Conservation (phyloP, 2,797 vertebrate species). For the Sylvia borin region DNA sequence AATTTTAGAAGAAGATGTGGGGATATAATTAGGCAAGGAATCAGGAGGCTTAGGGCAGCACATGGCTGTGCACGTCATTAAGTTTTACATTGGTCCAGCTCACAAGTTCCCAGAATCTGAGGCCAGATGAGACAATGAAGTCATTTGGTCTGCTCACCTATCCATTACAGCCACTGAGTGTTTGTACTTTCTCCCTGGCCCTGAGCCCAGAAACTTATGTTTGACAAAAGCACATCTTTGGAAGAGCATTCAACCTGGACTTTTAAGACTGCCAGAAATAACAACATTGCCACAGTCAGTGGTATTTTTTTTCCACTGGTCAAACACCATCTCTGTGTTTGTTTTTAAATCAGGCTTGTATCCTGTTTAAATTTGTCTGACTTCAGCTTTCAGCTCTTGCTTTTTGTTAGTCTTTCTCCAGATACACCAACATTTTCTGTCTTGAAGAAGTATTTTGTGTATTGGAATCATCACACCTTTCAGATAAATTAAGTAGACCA, state of each 20-base stretch:
- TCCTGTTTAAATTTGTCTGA: neutral
- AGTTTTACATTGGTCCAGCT: neutral
- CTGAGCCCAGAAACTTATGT: constrained; percentile 20
- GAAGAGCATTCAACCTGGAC: neutral
- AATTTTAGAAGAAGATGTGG: neutral
- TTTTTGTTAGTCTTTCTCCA: neutral
- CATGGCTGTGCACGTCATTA: neutral
- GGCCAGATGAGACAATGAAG: constrained; percentile 11
- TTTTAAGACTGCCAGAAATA: neutral
- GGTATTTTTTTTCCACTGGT: neutral
- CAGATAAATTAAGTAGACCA: neutral
- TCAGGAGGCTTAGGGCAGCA: neutral
- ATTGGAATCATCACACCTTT: neutral
- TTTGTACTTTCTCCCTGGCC: constrained; percentile 7
- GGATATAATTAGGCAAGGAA: neutral
- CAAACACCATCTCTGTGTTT: neutral
- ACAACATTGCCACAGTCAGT: neutral
- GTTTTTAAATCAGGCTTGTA: neutral
- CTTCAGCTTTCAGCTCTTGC: neutral
- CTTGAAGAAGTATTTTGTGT: neutral
- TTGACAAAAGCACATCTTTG: constrained; percentile 11
- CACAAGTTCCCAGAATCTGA: neutral
- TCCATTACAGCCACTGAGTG: constrained; percentile 1
- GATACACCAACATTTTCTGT: neutral
- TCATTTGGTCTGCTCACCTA: constrained; percentile 41